Conservation (phyloP, 2,888 invertebrate species). For the Petrolisthes cinctipes region DNA sequence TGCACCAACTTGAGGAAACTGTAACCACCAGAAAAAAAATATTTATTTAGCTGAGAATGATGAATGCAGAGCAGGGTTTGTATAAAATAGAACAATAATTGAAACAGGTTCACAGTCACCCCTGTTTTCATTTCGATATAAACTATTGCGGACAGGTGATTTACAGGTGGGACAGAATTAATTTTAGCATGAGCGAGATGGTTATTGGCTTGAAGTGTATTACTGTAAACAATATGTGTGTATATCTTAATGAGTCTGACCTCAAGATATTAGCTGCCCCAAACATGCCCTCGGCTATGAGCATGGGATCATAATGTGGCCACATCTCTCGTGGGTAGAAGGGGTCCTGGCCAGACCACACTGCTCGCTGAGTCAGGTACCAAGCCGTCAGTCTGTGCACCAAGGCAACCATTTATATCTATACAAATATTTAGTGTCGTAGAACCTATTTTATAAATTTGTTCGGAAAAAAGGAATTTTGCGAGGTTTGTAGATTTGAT, state of each 20-base stretch:
- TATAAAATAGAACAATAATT: too few species aligned
- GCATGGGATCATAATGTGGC: constrained; percentile 93
- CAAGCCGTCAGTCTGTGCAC: constrained; percentile 57
- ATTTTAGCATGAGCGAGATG: background rate
- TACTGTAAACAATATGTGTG: background rate
- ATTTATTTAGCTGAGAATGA: too few species aligned
- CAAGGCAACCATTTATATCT: too few species aligned
- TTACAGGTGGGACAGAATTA: background rate
- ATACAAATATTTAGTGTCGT: too few species aligned
- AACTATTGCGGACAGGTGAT: too few species aligned
- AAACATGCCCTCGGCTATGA: constrained; percentile 92
- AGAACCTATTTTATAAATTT: too few species aligned
- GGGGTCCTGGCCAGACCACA: constrained; percentile 77
- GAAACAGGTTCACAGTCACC: too few species aligned
- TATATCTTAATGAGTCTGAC: constrained; percentile 68
- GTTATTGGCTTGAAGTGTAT: background rate
- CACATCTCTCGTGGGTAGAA: constrained; percentile 86
- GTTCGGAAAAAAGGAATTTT: too few species aligned
- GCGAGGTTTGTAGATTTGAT: background rate
- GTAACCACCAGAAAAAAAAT: constrained; percentile 68
- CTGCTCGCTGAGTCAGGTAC: constrained; percentile 75
- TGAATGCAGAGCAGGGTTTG: too few species aligned
- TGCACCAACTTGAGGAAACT: constrained; percentile 92
- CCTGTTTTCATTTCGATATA: too few species aligned
- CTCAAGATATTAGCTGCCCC: constrained; percentile 95